Percentiles rank a stretch among this genome's conserved stretches.
These are phyloP conservation scores for Eptatretus atami DNA, from an alignment of 2,797 vertebrate genomes.

Conservation along the genomic window DNA sequence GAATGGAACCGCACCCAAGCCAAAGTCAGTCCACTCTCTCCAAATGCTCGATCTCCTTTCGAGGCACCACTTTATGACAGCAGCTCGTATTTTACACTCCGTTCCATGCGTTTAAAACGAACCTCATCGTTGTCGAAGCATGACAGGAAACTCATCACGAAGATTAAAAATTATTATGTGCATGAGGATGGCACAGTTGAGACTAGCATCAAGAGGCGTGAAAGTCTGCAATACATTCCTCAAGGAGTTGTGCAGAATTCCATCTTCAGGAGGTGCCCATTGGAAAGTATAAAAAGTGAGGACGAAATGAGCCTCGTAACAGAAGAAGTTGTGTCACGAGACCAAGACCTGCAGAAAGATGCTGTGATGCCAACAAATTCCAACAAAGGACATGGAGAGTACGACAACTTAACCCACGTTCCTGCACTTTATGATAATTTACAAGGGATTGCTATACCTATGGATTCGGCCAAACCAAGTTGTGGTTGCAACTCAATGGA, in stretches of 20 bases:
- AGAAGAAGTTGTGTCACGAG: too few species aligned
- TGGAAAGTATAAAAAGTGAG: too few species aligned
- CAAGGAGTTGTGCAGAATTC: conserved; percentile 25
- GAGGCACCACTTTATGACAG: not conserved
- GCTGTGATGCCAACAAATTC: too few species aligned
- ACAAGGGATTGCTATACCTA: too few species aligned
- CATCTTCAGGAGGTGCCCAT: conserved; percentile 11
- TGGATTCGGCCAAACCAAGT: too few species aligned
- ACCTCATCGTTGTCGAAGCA: conserved; percentile 15
- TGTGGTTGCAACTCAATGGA: too few species aligned
- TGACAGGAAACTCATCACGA: conserved; percentile 30
- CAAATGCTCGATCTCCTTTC: not conserved
- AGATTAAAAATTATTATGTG: conserved; percentile 31
- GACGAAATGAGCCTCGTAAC: too few species aligned
- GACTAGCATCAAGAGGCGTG: conserved; percentile 12
- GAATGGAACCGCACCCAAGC: not conserved
- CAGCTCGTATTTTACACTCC: too few species aligned
- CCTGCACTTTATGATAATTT: too few species aligned
- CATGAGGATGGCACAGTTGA: conserved; percentile 9
- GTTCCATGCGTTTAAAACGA: not conserved
- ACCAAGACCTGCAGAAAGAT: too few species aligned
- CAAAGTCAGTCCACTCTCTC: not conserved
- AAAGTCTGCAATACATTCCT: conserved; percentile 25
- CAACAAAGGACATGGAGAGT: too few species aligned
- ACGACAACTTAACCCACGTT: too few species aligned